These are phyloP conservation scores for Isaurus tuberculatus DNA, from an alignment of 92 coral and sea anemone species.

Conservation along the genomic window DNA sequence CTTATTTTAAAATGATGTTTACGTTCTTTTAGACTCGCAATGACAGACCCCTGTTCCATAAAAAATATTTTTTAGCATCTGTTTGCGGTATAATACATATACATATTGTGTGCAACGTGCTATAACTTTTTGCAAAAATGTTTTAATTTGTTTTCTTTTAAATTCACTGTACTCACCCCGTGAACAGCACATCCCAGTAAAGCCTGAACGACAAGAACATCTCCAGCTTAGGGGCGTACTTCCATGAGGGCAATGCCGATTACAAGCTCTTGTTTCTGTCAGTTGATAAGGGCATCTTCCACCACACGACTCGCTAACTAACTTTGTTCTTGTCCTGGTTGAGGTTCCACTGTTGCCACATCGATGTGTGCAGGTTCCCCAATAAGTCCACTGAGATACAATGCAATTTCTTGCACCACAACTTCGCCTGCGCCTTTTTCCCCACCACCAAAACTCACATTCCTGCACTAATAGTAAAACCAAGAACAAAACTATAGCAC, in stretches of 20 bases:
- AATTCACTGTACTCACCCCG: constrained; percentile 68
- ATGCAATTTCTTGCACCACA: constrained; percentile 67
- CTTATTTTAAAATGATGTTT: too few relatives aligned
- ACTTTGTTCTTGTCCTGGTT: constrained; percentile 61
- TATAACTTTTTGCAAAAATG: too few relatives aligned
- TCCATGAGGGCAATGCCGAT: constrained; percentile 65
- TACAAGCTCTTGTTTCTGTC: constrained; percentile 65
- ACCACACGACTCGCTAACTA: constrained; percentile 72
- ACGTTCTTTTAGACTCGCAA: too few relatives aligned
- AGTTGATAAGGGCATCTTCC: constrained; percentile 70
- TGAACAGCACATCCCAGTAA: constrained; percentile 77
- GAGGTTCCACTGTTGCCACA: constrained; percentile 75
- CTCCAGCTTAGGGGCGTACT: constrained; percentile 63
- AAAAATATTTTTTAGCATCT: too few relatives aligned
- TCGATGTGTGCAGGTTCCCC: constrained; percentile 71
- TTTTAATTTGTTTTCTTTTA: too few relatives aligned
- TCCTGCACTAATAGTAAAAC: constrained; percentile 24
- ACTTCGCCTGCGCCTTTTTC: constrained; percentile 64
- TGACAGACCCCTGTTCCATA: too few relatives aligned
- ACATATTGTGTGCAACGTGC: too few relatives aligned
- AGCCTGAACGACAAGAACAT: too few relatives aligned
- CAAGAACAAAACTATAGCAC: constrained; percentile 24
- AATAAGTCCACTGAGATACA: constrained; percentile 70
- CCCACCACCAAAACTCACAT: constrained; percentile 37
- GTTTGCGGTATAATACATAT: too few relatives aligned